Evolutionary conservation across 1,140 invertebrate species (phyloP), one percentile per base, ranked within the genome.

Genomic region (Aplysia californica): DNA sequence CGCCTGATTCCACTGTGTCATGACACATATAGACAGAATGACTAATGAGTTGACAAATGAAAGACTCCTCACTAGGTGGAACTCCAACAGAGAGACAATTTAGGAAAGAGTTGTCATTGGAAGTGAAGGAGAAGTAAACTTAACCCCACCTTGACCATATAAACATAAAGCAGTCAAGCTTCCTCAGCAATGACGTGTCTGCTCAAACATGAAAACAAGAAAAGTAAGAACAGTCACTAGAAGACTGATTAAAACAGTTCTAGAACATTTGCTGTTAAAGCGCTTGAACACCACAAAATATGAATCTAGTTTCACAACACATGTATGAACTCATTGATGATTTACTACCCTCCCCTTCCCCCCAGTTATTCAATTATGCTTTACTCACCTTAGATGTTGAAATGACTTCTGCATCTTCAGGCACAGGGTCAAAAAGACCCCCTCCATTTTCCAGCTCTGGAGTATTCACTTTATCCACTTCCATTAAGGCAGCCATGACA

Each of bases 361-460:
- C 26, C n/a, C 69, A 55, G 21, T 39, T 6, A 35, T n/a, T 26
- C 59, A 44, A 50, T 55, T 39, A 15, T 29, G 15, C 39, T 58
- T 33, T 33, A 36, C 26, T 74, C 67, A 76, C 76, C 76, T 80
- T 73, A n/a, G 65, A 78, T 33, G 59, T 65, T 33, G 64, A 61
- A 26, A 39, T 41, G 67, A 80, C 73, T n/a, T 79, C 74, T 31
- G 85, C 76, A 61, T 85, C 83, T 1, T 83, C 82, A 71, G 82
- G 70, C 66, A 82, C 81, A 21, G 85, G 85, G 56, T 80, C 84
- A 78, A 87, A 87, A 50, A 87, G 79, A 36, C 84, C 83, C 15
- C 79, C 81, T 29, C 80, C 84, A 76, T 83, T 81, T 18, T 83
- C 83, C 26, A 82, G 55, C 4, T 76, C 75, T 59, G 80, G 79